Conservation (phyloP, 2,113 vertebrate species). For the Pyrgilauda ruficollis region DNA sequence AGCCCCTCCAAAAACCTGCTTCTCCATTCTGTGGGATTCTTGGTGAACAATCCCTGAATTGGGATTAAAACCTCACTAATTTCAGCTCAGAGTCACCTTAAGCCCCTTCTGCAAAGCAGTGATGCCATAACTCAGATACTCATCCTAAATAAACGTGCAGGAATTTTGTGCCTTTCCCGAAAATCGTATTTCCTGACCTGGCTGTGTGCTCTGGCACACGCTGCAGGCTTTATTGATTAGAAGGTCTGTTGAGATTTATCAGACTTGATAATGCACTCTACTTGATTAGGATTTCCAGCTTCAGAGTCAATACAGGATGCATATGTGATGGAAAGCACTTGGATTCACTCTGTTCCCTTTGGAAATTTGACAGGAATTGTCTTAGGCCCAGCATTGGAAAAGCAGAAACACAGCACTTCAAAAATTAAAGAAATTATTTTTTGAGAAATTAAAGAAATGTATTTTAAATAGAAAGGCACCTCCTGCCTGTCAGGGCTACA, state of each 20-base stretch:
- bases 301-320: background rate
- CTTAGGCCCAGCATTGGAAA: background rate
- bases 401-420: background rate
- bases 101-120: background rate
- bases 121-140: background rate
- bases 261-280: constrained; percentile 24
- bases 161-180: constrained; percentile 3
- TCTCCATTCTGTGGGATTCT: background rate
- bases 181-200: constrained; percentile 5
- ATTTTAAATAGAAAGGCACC: background rate
- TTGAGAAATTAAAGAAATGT: background rate
- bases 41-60: background rate
- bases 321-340: background rate
- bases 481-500: background rate
- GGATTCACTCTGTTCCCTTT: background rate
- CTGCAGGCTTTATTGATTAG: constrained; percentile 3
- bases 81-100: background rate
- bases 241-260: constrained; percentile 41
- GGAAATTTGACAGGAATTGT: background rate
- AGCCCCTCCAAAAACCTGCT: background rate
- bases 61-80: background rate
- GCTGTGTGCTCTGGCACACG: background rate
- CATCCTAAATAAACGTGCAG: background rate
- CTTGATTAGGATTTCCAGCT: constrained; percentile 39
- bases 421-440: background rate